Evolutionary conservation across 2,113 vertebrate species (phyloP), one percentile per base, ranked within the genome.

Genomic region (Menura novaehollandiae): DNA sequence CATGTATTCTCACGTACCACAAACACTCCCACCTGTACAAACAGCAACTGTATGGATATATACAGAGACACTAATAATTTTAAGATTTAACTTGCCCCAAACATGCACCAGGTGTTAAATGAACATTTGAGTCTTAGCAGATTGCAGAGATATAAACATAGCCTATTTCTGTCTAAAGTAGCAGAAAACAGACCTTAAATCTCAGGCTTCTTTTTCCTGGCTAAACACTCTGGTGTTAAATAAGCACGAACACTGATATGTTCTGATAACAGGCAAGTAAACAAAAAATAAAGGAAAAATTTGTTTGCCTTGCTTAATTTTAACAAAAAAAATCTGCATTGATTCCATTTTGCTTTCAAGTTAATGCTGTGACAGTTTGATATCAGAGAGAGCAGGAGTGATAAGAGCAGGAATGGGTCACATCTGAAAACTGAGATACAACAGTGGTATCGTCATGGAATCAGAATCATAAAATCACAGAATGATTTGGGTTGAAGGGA

Each of bases 111-210:
- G 78, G 93, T 90, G 75, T 83, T 88, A 88, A 95, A 86, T 83
- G 47, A 94, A 44, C 39, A 59, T 77, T 86, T 93, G 32, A 92
- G 59, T 60, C 55, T 73, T n/a, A 73, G 78, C 91, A 96, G 92
- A 96, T 94, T 96, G 88, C 59, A 88, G 51, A 83, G 85, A 74
- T 39, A 90, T 39, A 96, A 93, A 91, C 74, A 69, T 24, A 79
- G 63, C 59, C 52, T 90, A 93, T 90, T 94, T 91, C 59, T 63
- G 53, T 86, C 78, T 86, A 46, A 64, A 90, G 63, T 3, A 80
- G 37, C 55, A 66, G 44, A 91, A 88, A 91, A 49, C 39, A 84
- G 64, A 92, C 60, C 58, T 72, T 75, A 91, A 89, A 95, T 85
- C 58, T 76, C 56, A 85, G 74, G 17, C 7, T 55, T 62, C 49